Evolutionary conservation across 2,113 vertebrate species (phyloP).

Genomic region (Ciconia maguari): DNA sequence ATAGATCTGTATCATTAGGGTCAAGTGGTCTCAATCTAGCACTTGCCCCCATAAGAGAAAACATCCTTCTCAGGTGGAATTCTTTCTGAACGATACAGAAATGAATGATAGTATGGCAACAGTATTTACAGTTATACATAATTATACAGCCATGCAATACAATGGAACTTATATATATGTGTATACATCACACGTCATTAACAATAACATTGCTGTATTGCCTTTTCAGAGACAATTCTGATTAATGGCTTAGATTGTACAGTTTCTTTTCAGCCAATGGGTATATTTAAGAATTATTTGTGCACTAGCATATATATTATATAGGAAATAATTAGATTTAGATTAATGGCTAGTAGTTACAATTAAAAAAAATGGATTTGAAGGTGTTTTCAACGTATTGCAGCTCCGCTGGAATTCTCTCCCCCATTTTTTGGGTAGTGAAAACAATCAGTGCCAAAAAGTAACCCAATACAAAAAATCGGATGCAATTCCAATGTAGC

Average conservation of each 20-base stretch:
- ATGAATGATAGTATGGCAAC: neutral
- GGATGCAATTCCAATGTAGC: constrained; percentile 19
- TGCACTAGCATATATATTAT: neutral
- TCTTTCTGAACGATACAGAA: neutral
- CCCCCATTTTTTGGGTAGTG: neutral
- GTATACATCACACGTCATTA: neutral
- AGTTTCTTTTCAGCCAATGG: neutral
- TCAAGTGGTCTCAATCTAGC: neutral
- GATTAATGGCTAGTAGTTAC: neutral
- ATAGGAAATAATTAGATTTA: neutral
- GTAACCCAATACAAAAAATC: constrained; percentile 4
- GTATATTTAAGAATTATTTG: neutral
- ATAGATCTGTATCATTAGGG: neutral
- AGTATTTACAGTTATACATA: neutral
- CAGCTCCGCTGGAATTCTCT: neutral
- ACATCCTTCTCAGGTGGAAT: neutral
- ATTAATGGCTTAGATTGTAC: neutral
- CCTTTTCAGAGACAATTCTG: neutral
- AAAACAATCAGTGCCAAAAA: constrained; percentile 16
- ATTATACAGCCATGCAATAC: neutral
- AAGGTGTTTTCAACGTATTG: constrained; percentile 37
- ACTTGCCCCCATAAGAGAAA: neutral
- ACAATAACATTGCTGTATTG: neutral
- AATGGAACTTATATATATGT: neutral
- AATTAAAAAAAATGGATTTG: neutral